These are phyloP conservation scores for Amphiprion percula DNA, from an alignment of 2,113 vertebrate species.

Conservation along the genomic window DNA sequence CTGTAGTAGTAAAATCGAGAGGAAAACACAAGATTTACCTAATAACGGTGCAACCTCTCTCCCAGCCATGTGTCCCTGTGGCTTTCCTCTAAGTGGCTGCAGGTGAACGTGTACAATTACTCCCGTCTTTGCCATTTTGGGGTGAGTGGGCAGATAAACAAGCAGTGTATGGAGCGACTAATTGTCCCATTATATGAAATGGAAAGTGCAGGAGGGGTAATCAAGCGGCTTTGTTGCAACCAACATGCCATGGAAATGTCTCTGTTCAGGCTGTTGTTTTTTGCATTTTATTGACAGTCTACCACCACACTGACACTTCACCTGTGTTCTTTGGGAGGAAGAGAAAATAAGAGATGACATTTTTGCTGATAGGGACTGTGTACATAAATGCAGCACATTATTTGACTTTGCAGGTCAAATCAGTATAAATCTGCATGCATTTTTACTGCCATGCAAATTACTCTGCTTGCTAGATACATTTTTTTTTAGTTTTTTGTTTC, in stretches of 20 bases:
- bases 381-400: not conserved
- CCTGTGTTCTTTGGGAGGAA: constrained; percentile 7
- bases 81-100: constrained; percentile 60
- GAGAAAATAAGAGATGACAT: not conserved
- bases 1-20: constrained; percentile 4
- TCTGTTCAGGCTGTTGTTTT: constrained; percentile 51
- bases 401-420: not conserved
- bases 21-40: constrained; percentile 28
- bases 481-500: too few species aligned
- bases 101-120: constrained; percentile 72
- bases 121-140: constrained; percentile 51
- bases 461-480: not conserved
- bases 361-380: not conserved
- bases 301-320: not conserved
- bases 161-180: constrained; percentile 53
- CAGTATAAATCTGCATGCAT: not conserved
- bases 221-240: constrained; percentile 70
- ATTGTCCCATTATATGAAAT: constrained; percentile 73
- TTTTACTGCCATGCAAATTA: not conserved
- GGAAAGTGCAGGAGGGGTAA: constrained; percentile 63
- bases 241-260: constrained; percentile 48
- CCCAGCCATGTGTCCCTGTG: constrained; percentile 23
- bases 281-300: constrained; percentile 26
- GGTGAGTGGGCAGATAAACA: constrained; percentile 63
- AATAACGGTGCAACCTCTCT: constrained; percentile 35